A percentile compares a stretch with the other conserved stretches of the same genome.
Evolutionary conservation across 2,797 vertebrate species (phyloP).

Genomic region (Eospalax fontanierii): DNA sequence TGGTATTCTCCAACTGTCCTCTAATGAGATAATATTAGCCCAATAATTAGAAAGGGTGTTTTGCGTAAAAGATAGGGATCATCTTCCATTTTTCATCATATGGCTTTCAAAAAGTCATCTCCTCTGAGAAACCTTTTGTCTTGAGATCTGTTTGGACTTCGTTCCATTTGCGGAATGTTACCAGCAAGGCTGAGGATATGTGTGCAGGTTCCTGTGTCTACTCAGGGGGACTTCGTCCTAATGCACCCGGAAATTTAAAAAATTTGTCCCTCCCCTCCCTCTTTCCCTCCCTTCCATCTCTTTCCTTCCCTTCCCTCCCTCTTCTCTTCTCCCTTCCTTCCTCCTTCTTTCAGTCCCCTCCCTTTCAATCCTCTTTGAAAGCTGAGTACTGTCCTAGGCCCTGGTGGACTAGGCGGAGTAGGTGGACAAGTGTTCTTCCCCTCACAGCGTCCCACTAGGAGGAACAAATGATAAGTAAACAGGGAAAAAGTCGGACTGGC

Average conservation of each 20-base stretch:
- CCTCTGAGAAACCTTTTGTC: background rate
- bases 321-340: too few species aligned
- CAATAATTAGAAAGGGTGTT: background rate
- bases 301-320: background rate
- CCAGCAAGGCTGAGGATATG: rapidly evolving
- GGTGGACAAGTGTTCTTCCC: rapidly evolving
- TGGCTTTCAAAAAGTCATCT: background rate
- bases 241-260: background rate
- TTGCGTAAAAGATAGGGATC: background rate
- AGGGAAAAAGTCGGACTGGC: rapidly evolving
- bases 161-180: background rate
- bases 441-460: background rate
- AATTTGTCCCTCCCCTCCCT: too few species aligned
- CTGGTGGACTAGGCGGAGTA: background rate
- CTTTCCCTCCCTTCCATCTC: too few species aligned
- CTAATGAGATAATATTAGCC: background rate
- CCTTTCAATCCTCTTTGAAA: background rate
- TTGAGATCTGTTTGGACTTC: background rate
- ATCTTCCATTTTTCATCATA: background rate
- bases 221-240: background rate
- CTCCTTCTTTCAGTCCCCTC: too few species aligned
- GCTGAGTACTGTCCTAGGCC: background rate
- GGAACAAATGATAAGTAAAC: background rate
- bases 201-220: background rate
- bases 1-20: background rate